Evolutionary conservation across 2,888 invertebrate genomes (phyloP).

Genomic region (Adineta ricciae): DNA sequence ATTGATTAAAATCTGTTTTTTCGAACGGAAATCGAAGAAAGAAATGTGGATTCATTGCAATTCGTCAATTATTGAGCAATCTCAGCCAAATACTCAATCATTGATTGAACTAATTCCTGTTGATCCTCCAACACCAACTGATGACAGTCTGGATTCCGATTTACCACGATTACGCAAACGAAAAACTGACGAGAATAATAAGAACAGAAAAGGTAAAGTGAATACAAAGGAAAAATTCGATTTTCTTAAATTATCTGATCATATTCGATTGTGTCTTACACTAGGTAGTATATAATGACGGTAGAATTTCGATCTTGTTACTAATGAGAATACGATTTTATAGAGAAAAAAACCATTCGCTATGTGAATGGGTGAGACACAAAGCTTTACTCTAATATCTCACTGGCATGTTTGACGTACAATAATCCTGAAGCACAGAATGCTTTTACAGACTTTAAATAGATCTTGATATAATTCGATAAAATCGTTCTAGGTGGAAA

Average conservation of each 20-base stretch:
- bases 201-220: background rate
- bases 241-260: too few species aligned
- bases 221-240: background rate
- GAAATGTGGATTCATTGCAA: constrained; percentile 6
- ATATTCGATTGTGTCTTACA: too few species aligned
- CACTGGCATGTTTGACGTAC: too few species aligned
- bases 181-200: background rate
- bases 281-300: too few species aligned
- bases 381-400: too few species aligned
- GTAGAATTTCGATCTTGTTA: too few species aligned
- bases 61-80: background rate
- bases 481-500: background rate
- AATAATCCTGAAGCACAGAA: too few species aligned
- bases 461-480: too few species aligned
- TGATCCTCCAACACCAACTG: background rate
- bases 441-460: too few species aligned
- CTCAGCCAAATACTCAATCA: background rate
- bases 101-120: background rate
- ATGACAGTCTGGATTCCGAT: background rate
- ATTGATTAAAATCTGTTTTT: background rate
- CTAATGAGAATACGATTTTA: too few species aligned
- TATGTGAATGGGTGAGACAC: too few species aligned
- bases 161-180: background rate
- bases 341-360: too few species aligned
- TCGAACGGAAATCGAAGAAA: background rate